A percentile compares a stretch with the other conserved stretches of the same genome.
Conservation (phyloP, 2,888 invertebrate species). For the Agonopterix subpropinquella region DNA sequence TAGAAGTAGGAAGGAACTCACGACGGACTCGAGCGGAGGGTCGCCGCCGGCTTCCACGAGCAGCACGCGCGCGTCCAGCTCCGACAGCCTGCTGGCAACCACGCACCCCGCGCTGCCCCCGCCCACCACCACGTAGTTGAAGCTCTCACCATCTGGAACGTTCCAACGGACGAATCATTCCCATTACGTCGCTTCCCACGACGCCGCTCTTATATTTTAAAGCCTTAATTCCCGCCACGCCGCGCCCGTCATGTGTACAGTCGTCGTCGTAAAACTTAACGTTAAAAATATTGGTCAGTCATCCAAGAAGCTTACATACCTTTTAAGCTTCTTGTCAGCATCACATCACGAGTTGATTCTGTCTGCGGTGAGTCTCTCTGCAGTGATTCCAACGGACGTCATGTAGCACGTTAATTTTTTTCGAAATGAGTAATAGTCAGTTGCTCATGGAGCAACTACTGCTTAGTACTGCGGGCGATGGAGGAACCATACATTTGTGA, state of each 20-base stretch:
- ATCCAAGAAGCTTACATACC: no score
- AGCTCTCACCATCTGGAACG: slow-evolving; percentile 1
- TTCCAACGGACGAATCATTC: no score
- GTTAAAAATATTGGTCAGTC: no score
- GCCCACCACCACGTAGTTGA: slow-evolving; percentile 5
- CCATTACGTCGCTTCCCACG: no score
- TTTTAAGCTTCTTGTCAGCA: no score
- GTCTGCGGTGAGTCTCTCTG: no score
- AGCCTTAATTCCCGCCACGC: no score
- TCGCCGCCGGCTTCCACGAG: slow-evolving; percentile 27
- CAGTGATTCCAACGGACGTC: no score
- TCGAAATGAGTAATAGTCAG: not conserved
- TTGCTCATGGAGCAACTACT: not conserved
- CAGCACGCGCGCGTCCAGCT: slow-evolving; percentile 14
- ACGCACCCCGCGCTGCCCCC: slow-evolving; percentile 7
- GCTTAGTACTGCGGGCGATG: not conserved
- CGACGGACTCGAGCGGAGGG: slow-evolving; percentile 20
- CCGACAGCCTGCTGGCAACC: slow-evolving; percentile 21
- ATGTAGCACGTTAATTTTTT: not conserved
- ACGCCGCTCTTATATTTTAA: no score
- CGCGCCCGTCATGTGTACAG: no score
- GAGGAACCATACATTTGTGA: not conserved
- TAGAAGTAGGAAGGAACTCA: slow-evolving; percentile 8
- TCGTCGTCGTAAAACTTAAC: no score
- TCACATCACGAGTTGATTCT: no score